Evolutionary conservation across 2,888 invertebrate species (phyloP), one percentile per base, ranked within the genome.

Genomic region (Dendrolimus houi): DNA sequence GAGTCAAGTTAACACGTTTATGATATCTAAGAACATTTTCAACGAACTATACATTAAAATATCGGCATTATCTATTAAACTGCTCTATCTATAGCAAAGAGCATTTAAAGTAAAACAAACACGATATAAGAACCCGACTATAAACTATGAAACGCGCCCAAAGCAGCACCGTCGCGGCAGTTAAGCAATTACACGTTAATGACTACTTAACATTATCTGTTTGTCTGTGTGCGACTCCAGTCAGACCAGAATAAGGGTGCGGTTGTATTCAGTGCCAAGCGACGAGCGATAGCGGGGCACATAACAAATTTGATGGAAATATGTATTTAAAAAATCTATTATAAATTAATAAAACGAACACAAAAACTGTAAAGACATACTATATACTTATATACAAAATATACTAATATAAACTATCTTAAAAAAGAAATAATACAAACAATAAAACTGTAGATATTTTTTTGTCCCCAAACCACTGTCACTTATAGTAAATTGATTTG

Each of bases 101-200:
- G 47, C 47, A 47, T 47, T 47, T 47, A 55, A 9, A 41, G 13
- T 55, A 55, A 55, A 47, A 41, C 47, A 55, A 55, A 55, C 42
- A 53, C 17, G 10, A 14, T 53, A 9, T 10, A 41, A 56, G 47
- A 56, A 56, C 53, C 13, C 52, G 53, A 56, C 56, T 53, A 14
- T 53, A 53, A 41, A 53, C 53, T 56, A 52, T 53, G 41, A 52
- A 52, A 52, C 41, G 53, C 14, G 56, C 56, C 41, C 53, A 41
- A 53, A 41, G 52, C 53, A 41, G 56, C 41, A 17, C 2, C 56
- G 56, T 52, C 58, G 52, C 55, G 54, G 59, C 59, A 58, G 57
- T 58, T 55, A 63, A 59, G 61, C 64, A 64, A 63, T 66, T 63
- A 64, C 57, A 60, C 58, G 65, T 63, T 65, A 66, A 62, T 60